Evolutionary conservation across 2,113 vertebrate species (phyloP), one percentile per base, ranked within the genome.

Genomic region (Indri indri): DNA sequence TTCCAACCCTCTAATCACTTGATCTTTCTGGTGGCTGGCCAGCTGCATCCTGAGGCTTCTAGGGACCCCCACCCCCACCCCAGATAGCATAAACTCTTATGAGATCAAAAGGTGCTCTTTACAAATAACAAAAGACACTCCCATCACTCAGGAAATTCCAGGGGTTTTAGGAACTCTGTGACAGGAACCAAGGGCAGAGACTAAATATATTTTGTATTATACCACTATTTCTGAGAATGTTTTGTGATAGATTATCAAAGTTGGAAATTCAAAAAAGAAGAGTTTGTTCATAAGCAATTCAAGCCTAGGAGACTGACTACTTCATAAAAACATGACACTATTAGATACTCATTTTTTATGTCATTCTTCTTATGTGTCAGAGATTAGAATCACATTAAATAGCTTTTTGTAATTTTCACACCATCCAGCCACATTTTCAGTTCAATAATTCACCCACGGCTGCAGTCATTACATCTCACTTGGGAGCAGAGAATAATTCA

Each of bases 301-400:
- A 50, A 25, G 5, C 34, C 54, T 82, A 12, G 32, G 47, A 63
- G 40, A 89, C 2, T 32, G 80, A 65, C 9, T 34, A 59, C 45
- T 82, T 88, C 27, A 45, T 68, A 91, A 74, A 96, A 76, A 74
- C 20, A 47, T 1, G 30, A 79, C 79, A 45, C 23, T n/a, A 11
- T 81, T 59, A 92, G 71, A 52, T 52, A 27, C 12, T 88, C 22
- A 73, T 47, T 37, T 85, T 90, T 93, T 52, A 20, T 52, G 32
- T 86, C 52, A 57, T 47, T 90, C 76, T 16, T 76, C 18, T 80
- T 87, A 50, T 65, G 61, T 59, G 45, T 80, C 63, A 92, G 96
- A 73, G 91, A 95, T 96, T 76, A 94, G 90, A 91, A 77, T 95
- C 89, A 71, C 32, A 92, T 71, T 89, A 66, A 91, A 90, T 93